Base-by-base conservation (phyloP, 2,888 invertebrate genomes). In the Alcis repandata region DNA sequence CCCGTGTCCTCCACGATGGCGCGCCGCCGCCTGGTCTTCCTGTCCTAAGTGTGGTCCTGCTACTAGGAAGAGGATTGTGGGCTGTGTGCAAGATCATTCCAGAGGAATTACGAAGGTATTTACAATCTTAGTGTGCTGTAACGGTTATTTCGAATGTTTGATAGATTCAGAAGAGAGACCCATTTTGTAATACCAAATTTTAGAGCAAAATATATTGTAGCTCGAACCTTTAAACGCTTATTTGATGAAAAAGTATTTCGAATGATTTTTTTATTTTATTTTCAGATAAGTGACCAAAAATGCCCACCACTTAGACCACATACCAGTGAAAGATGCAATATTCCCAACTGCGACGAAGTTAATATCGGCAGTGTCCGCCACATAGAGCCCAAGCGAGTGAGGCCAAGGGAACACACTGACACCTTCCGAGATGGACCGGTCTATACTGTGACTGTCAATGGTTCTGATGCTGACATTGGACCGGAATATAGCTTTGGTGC, bases 1-100 rank as follows among this genome's bases (percentile, higher is more conserved):
- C 57, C 96, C 97, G 0, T 98, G 98, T 81, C 95, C 97, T 0
- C 96, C 98, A 0, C 95, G 97, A 72, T 98, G 98, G 98, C 92
- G 95, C 17, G 94, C 96, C 0, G 95, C 94, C 0, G 94, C 95
- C 4, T 98, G 98, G 98, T 94, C 95, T 9, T 89, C 95, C 0
- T 98, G 98, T 77, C 96, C 96, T 11, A 92, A 94, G 13, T 98
- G 98, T 84, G 96, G 97, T 6, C 94, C 95, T n/a, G 97, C 97
- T 0, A 90, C 93, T 0, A 95, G 96, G 77, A 95, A 95, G 0
- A 94, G 98, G 64, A 95, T 95, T 22, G 93, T 97, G 48, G 95
- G 95, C 67, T 98, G 97, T 84, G 96, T 95, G 48, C 96, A 96
- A 81, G 94, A 94, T 67, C 89, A 92, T 76, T 85, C 89, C 1